Percentiles rank a stretch among this genome's conserved stretches.
Conservation (phyloP, 2,797 vertebrate species). For the Hippocampus kuda region DNA sequence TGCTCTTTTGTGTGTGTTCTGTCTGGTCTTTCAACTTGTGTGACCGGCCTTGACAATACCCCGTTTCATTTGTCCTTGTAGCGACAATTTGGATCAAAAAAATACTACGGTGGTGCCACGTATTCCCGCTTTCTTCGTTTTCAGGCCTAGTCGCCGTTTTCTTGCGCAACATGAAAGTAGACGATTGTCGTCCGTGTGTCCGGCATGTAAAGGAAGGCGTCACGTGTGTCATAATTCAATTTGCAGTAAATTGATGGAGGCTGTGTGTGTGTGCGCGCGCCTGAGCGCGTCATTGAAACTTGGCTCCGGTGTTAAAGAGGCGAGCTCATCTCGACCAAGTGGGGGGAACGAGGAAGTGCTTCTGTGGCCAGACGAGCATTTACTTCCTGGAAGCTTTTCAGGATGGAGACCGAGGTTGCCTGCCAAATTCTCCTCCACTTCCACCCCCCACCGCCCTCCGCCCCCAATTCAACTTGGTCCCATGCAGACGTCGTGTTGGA, state of each 20-base stretch:
- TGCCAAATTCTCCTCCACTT: constrained; percentile 49
- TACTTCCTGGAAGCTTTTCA: constrained; percentile 51
- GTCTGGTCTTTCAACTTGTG: not conserved
- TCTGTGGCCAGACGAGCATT: constrained; percentile 51
- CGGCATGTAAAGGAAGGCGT: too few species aligned
- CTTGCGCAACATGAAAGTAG: too few species aligned
- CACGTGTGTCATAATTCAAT: not conserved
- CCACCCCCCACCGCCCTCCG: constrained; percentile 17
- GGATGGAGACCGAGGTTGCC: constrained; percentile 33
- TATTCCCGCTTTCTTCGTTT: too few species aligned
- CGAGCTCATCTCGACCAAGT: not conserved
- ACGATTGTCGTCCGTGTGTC: too few species aligned
- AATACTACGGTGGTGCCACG: too few species aligned
- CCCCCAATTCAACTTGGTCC: constrained; percentile 16
- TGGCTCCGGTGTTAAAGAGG: not conserved
- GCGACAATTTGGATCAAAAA: too few species aligned
- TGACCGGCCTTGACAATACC: not conserved
- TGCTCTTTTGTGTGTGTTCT: not conserved
- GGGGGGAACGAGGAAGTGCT: constrained; percentile 42
- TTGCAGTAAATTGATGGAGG: not conserved
- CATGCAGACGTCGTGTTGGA: constrained; percentile 13
- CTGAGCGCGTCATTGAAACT: not conserved
- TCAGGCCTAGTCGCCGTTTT: too few species aligned
- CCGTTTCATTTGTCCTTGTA: not conserved
- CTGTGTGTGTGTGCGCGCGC: not conserved